Evolutionary conservation across 2,113 vertebrate species (phyloP).

Genomic region (Chionomys nivalis): DNA sequence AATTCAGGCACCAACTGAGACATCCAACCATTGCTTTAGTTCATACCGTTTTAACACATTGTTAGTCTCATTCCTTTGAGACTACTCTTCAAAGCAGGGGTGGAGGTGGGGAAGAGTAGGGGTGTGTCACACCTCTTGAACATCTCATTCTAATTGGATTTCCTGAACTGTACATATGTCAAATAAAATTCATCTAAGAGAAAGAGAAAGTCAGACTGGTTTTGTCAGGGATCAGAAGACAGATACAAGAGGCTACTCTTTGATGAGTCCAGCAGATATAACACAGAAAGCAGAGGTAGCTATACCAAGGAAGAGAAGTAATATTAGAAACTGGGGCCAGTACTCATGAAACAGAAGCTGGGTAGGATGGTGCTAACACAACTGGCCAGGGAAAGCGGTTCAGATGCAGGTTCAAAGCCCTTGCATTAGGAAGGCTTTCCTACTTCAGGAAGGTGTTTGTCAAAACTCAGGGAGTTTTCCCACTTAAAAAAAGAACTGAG

Average conservation of each 20-base stretch:
- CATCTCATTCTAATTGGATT: constrained; percentile 19
- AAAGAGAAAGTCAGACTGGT: not conserved
- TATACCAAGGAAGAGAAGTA: not conserved
- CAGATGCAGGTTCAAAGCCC: not conserved
- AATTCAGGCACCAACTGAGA: not conserved
- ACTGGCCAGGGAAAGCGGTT: not conserved
- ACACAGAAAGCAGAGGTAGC: not conserved
- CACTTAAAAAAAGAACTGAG: not conserved
- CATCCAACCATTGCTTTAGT: not conserved
- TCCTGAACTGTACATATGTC: not conserved
- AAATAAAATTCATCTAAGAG: not conserved
- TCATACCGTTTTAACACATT: not conserved
- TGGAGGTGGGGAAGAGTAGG: not conserved
- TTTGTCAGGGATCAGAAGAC: not conserved
- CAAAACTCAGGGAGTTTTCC: not conserved
- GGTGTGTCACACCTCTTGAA: not conserved
- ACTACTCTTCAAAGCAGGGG: not conserved
- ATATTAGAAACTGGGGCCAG: not conserved
- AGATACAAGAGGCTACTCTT: not conserved
- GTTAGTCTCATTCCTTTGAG: not conserved
- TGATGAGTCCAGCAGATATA: not conserved
- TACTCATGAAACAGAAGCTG: not conserved
- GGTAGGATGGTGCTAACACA: not conserved
- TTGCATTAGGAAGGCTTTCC: not conserved
- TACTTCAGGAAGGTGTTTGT: not conserved